Conservation (phyloP, 2,113 vertebrate species). For the Felis chaus region DNA sequence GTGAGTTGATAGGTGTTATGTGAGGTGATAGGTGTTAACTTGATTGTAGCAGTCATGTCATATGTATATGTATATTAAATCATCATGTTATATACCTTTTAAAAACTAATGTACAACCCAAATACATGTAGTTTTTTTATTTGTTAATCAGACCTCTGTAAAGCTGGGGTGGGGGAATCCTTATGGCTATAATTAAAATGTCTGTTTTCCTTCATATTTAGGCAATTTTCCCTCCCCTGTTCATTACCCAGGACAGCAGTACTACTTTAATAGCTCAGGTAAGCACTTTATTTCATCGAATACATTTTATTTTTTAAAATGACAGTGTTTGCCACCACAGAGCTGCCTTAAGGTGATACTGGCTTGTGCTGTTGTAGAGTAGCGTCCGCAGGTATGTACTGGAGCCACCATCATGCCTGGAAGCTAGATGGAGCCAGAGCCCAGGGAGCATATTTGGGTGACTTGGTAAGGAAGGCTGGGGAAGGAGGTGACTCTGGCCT, state of each 20-base stretch:
- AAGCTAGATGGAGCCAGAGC: background rate
- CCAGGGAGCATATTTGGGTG: background rate
- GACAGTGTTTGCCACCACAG: background rate
- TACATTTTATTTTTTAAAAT: background rate
- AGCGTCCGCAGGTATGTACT: background rate
- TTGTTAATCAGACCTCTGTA: background rate
- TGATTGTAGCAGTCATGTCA: background rate
- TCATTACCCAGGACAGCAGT: conserved; percentile 34
- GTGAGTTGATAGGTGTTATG: background rate
- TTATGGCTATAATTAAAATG: background rate
- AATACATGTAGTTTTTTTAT: background rate
- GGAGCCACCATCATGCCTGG: background rate
- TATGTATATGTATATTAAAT: background rate
- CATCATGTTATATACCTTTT: background rate
- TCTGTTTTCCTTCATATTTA: conserved; percentile 58
- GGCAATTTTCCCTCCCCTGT: conserved; percentile 32
- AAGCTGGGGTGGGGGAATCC: background rate
- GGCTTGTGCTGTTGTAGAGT: background rate
- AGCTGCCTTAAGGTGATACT: background rate
- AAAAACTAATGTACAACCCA: background rate
- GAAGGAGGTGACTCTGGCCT: background rate
- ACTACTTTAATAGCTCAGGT: conserved; percentile 70
- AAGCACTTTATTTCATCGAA: conserved; percentile 39
- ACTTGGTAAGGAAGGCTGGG: background rate
- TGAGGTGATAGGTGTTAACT: no score